phyloP scores from a whole-genome alignment of 2,888 invertebrate genomes.

The Calameuta filiformis region DNA sequence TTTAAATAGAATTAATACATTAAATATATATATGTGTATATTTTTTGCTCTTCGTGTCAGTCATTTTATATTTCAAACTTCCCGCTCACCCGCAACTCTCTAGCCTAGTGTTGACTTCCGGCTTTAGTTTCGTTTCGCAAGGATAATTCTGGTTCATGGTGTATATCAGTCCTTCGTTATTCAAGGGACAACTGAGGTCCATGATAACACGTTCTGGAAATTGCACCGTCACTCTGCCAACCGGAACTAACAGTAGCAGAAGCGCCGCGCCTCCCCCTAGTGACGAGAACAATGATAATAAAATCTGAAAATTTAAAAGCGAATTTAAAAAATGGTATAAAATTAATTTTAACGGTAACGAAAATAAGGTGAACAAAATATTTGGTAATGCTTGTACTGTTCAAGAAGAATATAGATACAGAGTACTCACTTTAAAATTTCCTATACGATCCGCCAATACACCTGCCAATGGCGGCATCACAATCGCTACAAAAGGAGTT shows the following conservation, averaged over 20 bases:
- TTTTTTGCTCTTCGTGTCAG: not conserved
- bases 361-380: not conserved
- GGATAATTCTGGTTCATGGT: conserved; percentile 51
- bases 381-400: not conserved
- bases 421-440: conserved; percentile 76
- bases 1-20: not conserved
- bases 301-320: conserved; percentile 67
- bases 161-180: conserved; percentile 42
- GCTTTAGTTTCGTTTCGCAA: conserved; percentile 48
- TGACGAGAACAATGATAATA: conserved; percentile 76
- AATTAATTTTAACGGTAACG: not conserved
- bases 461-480: conserved; percentile 83
- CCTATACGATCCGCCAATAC: conserved; percentile 83
- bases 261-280: conserved; percentile 76
- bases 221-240: conserved; percentile 75
- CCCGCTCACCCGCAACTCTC: conserved; percentile 58
- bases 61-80: not conserved
- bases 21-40: not conserved
- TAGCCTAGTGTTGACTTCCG: conserved; percentile 44
- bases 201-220: conserved; percentile 74
- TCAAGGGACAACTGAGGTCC: conserved; percentile 68
- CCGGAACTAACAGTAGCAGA: conserved; percentile 76
- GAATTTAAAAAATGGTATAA: not conserved
- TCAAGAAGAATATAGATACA: not conserved
- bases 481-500: conserved; percentile 79